Conservation (phyloP, 2,797 vertebrate species). For the Champsocephalus esox region DNA sequence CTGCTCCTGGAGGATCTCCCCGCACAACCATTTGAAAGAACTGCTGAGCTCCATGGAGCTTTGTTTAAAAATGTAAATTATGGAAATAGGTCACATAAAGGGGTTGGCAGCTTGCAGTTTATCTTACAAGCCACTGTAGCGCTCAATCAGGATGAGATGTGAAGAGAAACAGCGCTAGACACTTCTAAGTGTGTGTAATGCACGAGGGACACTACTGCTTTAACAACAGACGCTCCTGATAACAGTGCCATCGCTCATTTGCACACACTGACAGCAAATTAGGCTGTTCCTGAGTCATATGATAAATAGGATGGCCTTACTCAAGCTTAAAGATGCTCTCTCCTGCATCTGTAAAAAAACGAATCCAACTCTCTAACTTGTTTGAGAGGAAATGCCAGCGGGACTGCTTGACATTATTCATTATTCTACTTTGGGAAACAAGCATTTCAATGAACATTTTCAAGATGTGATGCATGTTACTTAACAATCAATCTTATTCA, state of each 20-base stretch:
- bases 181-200: slow-evolving; percentile 64
- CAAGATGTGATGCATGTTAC: slow-evolving; percentile 8
- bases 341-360: slow-evolving; percentile 44
- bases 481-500: slow-evolving; percentile 30
- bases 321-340: slow-evolving; percentile 42
- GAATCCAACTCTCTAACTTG: slow-evolving; percentile 14
- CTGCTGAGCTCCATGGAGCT: slow-evolving; percentile 72
- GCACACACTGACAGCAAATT: slow-evolving; percentile 65
- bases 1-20: slow-evolving; percentile 68
- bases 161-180: slow-evolving; percentile 71
- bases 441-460: slow-evolving; percentile 23
- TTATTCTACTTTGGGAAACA: slow-evolving; percentile 24
- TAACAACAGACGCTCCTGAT: slow-evolving; percentile 67
- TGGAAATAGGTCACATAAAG: slow-evolving; percentile 86
- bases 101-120: slow-evolving; percentile 74
- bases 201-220: slow-evolving; percentile 57
- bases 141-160: slow-evolving; percentile 71
- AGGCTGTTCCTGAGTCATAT: slow-evolving; percentile 60
- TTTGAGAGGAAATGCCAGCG: slow-evolving; percentile 28
- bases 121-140: slow-evolving; percentile 74
- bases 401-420: slow-evolving; percentile 31
- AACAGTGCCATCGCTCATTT: slow-evolving; percentile 59
- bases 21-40: slow-evolving; percentile 66
- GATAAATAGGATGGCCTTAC: slow-evolving; percentile 46
- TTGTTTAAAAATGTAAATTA: slow-evolving; percentile 85